Percentiles rank a stretch among this genome's conserved stretches.
phyloP scores from a whole-genome alignment of 1,140 invertebrate species.

The Bicyclus anynana region DNA sequence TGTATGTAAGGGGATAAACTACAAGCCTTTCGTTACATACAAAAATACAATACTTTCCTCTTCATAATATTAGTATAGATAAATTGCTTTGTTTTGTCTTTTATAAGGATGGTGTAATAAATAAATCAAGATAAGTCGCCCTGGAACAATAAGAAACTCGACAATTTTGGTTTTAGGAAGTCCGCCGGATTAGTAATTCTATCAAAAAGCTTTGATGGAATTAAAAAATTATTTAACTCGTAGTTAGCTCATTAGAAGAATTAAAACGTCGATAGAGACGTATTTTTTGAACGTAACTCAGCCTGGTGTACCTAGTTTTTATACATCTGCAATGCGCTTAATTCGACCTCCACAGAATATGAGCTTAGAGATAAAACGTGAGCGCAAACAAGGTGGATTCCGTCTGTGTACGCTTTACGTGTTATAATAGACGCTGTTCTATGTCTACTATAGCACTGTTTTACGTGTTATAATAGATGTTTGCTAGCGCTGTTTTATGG shows the following conservation, averaged over 20 bases:
- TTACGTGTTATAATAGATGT: too few species aligned
- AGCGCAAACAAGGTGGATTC: conserved; percentile 10
- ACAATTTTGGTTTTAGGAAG: too few species aligned
- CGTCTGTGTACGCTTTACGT: neutral
- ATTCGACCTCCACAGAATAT: conserved; percentile 26
- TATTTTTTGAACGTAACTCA: neutral
- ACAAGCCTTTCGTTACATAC: too few species aligned
- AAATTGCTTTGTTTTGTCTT: too few species aligned
- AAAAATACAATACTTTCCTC: too few species aligned
- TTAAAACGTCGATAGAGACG: neutral
- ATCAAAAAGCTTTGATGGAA: neutral
- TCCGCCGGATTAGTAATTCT: too few species aligned
- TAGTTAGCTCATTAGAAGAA: neutral
- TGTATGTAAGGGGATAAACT: too few species aligned
- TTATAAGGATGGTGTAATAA: too few species aligned
- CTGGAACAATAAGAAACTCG: too few species aligned
- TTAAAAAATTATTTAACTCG: neutral
- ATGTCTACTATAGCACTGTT: neutral
- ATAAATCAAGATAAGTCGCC: too few species aligned
- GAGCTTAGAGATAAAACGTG: conserved; percentile 20
- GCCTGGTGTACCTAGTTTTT: conserved; percentile 9
- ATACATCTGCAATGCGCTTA: conserved; percentile 30
- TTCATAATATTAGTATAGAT: too few species aligned
- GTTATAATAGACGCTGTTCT: conserved; percentile 5
- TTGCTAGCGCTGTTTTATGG: too few species aligned